Base-by-base conservation (phyloP, 1,140 invertebrate genomes). In the Calliopsis andreniformis region DNA sequence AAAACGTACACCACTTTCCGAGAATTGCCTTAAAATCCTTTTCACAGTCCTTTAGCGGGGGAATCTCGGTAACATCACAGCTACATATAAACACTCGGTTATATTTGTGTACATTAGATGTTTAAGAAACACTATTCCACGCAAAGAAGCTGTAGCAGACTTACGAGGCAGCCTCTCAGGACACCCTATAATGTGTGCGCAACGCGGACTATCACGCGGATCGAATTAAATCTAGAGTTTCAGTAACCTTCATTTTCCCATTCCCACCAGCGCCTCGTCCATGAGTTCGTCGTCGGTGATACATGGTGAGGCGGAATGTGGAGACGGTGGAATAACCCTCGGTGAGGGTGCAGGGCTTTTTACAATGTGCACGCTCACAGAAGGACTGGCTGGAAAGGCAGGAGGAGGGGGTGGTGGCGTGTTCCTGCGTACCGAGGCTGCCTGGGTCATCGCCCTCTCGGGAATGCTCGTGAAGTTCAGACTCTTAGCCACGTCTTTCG, bases 251-350 rank as follows among this genome's bases (percentile, higher is more conserved):
- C 92, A 94, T 91, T 94, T 94, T 28, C 94, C 95, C 91, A 95
- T 92, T 55, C 96, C 96, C 42, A 96, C 95, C 25, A 97, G 91
- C 1, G 96, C 96, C 87, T 97, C 97, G 87, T 98, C 97, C 95
- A 97, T 97, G 2, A 97, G 93, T 85, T 98, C 97, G 88, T 98
- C 97, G 84, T 98, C 97, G 69, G 96, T 97, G 70, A 96, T 95
- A 80, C 95, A 96, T 6, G 97, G 96, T 2, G 96, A 97, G 45
- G 94, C 94, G 5, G 95, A 96, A 85, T 95, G 95, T 3, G 95
- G 96, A 8, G 95, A 95, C 1, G 95, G 93, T 3, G 91, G 90
- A 3, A 94, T 93, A 18, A 95, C 93, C 12, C 95, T 88, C 0
- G 95, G 95, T 18, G 95, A 95, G 0, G 95, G 95, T 0, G 95